A percentile compares a stretch with the other conserved stretches of the same genome.
Evolutionary conservation across 1,140 invertebrate genomes (phyloP).

Genomic region (Saccostrea glomerata): DNA sequence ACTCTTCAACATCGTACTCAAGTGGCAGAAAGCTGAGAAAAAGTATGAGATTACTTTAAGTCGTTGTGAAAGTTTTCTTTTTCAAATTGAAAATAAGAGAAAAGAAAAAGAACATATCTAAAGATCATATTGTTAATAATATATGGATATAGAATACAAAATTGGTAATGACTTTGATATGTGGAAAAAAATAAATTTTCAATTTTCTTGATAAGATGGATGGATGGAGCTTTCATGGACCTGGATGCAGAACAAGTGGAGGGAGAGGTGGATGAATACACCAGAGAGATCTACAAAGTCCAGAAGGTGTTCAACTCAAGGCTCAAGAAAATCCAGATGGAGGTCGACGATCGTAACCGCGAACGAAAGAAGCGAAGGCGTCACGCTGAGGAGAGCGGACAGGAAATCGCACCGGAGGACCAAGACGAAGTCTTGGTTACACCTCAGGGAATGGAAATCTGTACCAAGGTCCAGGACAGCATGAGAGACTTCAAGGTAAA

Average conservation of each 20-base stretch:
- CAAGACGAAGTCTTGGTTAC: conserved; percentile 70
- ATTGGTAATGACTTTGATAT: neutral
- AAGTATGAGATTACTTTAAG: conserved; percentile 77
- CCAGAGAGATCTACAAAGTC: conserved; percentile 86
- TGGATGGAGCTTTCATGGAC: conserved; percentile 93
- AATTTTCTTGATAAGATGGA: conserved; percentile 82
- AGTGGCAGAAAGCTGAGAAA: conserved; percentile 89
- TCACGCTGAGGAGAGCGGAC: conserved; percentile 83
- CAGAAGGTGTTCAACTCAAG: conserved; percentile 90
- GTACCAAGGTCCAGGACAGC: conserved; percentile 81
- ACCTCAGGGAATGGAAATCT: conserved; percentile 74
- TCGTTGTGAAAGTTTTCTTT: too few relatives aligned
- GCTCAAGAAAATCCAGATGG: conserved; percentile 79
- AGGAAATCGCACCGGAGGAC: conserved; percentile 76
- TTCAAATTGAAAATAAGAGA: too few relatives aligned
- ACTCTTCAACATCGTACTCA: conserved; percentile 82
- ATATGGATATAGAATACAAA: too few relatives aligned
- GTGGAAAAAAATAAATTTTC: neutral
- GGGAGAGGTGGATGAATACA: conserved; percentile 76
- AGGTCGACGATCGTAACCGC: conserved; percentile 74
- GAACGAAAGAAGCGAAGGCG: conserved; percentile 75
- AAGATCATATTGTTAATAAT: too few relatives aligned
- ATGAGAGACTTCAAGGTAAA: conserved; percentile 88
- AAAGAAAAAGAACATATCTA: too few relatives aligned
- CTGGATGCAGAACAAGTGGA: conserved; percentile 83